Base-by-base conservation (phyloP, 2,797 vertebrate species). In the Paratrypauchen microcephalus region DNA sequence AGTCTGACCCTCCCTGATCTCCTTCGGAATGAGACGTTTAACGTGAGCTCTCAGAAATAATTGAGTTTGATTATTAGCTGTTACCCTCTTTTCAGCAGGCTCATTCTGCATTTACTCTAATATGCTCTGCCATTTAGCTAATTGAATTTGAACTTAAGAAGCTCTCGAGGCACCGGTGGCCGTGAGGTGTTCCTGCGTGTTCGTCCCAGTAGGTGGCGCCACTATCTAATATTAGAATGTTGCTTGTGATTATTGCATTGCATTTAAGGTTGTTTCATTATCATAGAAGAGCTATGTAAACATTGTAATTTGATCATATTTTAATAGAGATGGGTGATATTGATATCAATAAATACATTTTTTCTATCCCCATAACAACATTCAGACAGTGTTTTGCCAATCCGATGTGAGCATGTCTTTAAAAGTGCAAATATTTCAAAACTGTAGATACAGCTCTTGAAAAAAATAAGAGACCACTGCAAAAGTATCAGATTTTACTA, bases 71-170 rank as follows among this genome's bases (percentile, higher is more conserved):
- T 85, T 81, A 83, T 79, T 70, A 67, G 69, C 65, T 67, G 71
- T 79, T 75, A 26, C 52, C 69, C 74, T 73, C 77, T 63, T 85
- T 88, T 83, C 77, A 79, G 80, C 77, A 70, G 74, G 55, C 70
- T 81, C 78, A 64, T 74, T 75, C 74, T 78, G 78, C 76, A 70
- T 88, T 88, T 73, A 72, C 72, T 61, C 72, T 84, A 77, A 89
- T 90, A 85, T 77, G 71, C 32, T 56, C 60, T 80, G 81, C 86
- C 83, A 85, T 88, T 88, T 83, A 76, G 71, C 65, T 89, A 84
- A 89, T 90, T 86, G 54, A 77, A 84, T 86, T 75, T 56, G 57
- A 57, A 76, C 60, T 54, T 45, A 77, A 45, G 59, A 61, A 45
- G 60, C 11, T 70, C 68, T 45, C 24, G 63, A 45, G 72, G 83